These are phyloP conservation scores for Cardiocondyla obscurior DNA, from an alignment of 1,140 invertebrate genomes.

Conservation along the genomic window DNA sequence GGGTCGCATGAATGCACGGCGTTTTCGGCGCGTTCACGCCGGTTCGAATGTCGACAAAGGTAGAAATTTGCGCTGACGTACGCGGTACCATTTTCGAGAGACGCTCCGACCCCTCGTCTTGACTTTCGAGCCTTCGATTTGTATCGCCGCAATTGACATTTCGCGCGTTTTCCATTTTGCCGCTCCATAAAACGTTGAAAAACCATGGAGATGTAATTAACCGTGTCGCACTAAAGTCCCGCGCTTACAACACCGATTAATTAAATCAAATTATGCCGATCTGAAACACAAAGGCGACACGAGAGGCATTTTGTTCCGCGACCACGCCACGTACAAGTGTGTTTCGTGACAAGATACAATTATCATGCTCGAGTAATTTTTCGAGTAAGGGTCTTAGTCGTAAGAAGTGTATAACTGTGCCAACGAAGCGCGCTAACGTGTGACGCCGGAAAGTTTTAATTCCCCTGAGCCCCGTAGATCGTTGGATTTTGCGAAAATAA, in stretches of 20 bases:
- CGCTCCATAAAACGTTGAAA: background rate
- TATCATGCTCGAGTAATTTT: conserved; percentile 42
- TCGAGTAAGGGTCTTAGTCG: conserved; percentile 12
- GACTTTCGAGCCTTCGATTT: background rate
- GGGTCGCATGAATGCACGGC: conserved; percentile 64
- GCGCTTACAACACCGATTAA: conserved; percentile 32
- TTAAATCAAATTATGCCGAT: conserved; percentile 43
- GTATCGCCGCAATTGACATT: background rate
- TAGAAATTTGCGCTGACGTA: conserved; percentile 53
- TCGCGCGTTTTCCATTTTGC: background rate
- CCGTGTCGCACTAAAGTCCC: background rate
- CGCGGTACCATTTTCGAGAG: background rate
- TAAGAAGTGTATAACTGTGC: conserved; percentile 48
- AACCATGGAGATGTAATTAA: conserved; percentile 1
- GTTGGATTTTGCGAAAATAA: conserved; percentile 45
- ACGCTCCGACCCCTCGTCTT: background rate
- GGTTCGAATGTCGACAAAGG: conserved; percentile 64
- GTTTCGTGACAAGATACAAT: conserved; percentile 52
- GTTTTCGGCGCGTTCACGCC: conserved; percentile 67
- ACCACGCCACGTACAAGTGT: background rate
- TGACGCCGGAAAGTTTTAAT: conserved; percentile 55
- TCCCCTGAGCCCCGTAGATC: conserved; percentile 39
- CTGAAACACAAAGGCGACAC: conserved; percentile 23
- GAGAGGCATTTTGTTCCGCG: conserved; percentile 31
- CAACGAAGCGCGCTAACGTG: conserved; percentile 27